Evolutionary conservation across 2,797 vertebrate genomes (phyloP), one percentile per base, ranked within the genome.

Genomic region (Sebastes variabilis): DNA sequence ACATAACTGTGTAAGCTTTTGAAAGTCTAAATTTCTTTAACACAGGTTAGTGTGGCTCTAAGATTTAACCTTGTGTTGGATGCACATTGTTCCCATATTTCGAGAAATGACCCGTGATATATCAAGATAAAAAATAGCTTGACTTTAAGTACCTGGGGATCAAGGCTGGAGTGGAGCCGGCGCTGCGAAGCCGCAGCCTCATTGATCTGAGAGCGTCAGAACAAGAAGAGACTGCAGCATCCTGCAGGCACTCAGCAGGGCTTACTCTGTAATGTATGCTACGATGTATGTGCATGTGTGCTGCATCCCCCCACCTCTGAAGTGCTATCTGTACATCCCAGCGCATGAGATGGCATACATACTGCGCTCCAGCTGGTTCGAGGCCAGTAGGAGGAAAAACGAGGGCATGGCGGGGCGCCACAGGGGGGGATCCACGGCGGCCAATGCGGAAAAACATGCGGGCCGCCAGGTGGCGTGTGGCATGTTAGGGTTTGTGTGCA

Each of bases 191-290:
- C 73, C 78, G 76, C 64, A 75, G 75, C 56, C 60, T 80, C 78
- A 92, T 89, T 92, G 91, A 93, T 90, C 76, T 78, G 56, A 88
- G 70, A 79, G 83, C 80, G 69, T 75, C 64, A 85, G 85, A 88
- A 83, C 75, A 82, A 72, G 84, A n/a, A 89, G 81, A 85, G 54
- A 55, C 83, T 84, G 88, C 84, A 82, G 90, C 81, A 87, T 87
- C 80, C 82, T 79, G 80, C 79, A 67, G 85, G 54, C 66, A 32
- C 66, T 65, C 81, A 79, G 83, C 82, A 73, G 61, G 87, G 61
- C 46, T 6, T 6, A 55, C 70, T 58, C 27, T 52, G 11, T 79
- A 78, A 84, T 89, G 58, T 78, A 79, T 84, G 72, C 73, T 29
- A 52, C 65, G 55, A 54, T 66, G n/a, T 75, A 79, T 65, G 60